Conservation (phyloP, 2,113 vertebrate genomes). For the Pandion haliaetus region DNA sequence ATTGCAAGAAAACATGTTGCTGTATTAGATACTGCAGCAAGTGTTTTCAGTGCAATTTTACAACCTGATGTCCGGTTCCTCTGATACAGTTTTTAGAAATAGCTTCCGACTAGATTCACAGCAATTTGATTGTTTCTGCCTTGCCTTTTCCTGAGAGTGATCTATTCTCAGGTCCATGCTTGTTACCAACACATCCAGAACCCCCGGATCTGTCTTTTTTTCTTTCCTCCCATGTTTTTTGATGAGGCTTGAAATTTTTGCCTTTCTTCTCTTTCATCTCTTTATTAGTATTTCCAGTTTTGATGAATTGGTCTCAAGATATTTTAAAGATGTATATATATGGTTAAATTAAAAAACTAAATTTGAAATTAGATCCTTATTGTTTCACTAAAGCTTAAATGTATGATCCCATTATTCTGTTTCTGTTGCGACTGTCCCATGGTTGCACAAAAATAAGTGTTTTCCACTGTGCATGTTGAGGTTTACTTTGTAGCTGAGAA, state of each 20-base stretch:
- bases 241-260: neutral
- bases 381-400: neutral
- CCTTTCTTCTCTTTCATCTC: neutral
- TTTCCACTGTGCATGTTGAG: neutral
- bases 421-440: neutral
- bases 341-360: neutral
- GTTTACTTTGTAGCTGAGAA: neutral
- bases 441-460: neutral
- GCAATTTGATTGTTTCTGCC: neutral
- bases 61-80: neutral
- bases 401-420: neutral
- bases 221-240: neutral
- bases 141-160: neutral
- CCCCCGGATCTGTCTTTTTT: neutral
- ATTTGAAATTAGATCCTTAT: neutral
- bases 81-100: neutral
- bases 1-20: neutral
- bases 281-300: neutral
- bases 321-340: neutral
- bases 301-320: neutral
- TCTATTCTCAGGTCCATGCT: neutral
- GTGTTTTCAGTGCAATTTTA: neutral
- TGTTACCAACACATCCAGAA: neutral
- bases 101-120: neutral
- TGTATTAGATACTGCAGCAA: neutral